Evolutionary conservation across 2,888 invertebrate genomes (phyloP).

Genomic region (Acronicta leporina): DNA sequence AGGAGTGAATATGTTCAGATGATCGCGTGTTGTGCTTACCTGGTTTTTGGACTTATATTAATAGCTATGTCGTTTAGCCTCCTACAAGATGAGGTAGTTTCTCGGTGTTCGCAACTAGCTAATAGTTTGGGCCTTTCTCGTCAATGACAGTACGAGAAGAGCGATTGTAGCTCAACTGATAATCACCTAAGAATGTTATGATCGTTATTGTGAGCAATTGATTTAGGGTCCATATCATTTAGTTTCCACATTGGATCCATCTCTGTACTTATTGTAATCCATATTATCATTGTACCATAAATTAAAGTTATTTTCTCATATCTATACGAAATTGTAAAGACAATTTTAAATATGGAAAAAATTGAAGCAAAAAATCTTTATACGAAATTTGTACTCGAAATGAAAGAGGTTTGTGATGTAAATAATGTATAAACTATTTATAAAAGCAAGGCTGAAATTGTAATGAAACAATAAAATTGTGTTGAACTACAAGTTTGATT

Average conservation of each 20-base stretch:
- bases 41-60: conserved; percentile 93
- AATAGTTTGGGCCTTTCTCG: conserved; percentile 91
- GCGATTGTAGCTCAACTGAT: conserved; percentile 85
- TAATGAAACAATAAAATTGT: conserved; percentile 89
- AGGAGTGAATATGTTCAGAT: conserved; percentile 91
- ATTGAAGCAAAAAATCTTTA: conserved; percentile 73
- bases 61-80: conserved; percentile 96
- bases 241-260: conserved; percentile 63
- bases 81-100: conserved; percentile 94
- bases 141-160: conserved; percentile 89
- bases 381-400: conserved; percentile 85
- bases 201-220: conserved; percentile 79
- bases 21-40: conserved; percentile 94
- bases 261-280: conserved; percentile 67
- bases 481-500: conserved; percentile 73
- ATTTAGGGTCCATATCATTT: conserved; percentile 61
- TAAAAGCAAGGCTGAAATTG: conserved; percentile 89
- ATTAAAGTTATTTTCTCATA: conserved; percentile 77
- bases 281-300: conserved; percentile 68
- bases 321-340: conserved; percentile 65
- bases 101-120: conserved; percentile 92
- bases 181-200: conserved; percentile 86
- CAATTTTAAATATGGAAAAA: conserved; percentile 63
- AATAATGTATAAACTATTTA: conserved; percentile 86
- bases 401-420: conserved; percentile 79